phyloP scores from a whole-genome alignment of 2,797 vertebrate genomes.

The Ctenopoma multispine region DNA sequence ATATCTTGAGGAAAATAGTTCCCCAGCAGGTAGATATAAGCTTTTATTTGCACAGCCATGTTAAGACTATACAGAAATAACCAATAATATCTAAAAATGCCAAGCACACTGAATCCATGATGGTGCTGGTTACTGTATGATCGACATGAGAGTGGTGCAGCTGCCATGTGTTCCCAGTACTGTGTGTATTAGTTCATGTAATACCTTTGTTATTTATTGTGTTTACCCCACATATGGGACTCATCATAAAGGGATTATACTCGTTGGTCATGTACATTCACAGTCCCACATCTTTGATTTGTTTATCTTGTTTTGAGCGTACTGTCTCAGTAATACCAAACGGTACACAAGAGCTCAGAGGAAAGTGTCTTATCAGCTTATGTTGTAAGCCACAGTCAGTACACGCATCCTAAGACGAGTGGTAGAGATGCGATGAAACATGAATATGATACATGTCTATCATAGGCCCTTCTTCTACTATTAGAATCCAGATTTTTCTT shows the following conservation, averaged over 20 bases:
- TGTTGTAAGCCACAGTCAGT: no score
- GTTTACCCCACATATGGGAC: background rate
- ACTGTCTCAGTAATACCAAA: background rate
- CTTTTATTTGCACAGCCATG: background rate
- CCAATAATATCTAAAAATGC: background rate
- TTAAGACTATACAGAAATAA: background rate
- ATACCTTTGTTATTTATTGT: constrained; percentile 1
- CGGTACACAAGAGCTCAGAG: background rate
- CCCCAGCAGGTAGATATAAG: background rate
- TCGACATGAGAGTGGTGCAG: background rate
- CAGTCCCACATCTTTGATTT: constrained; percentile 6
- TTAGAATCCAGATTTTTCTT: no score
- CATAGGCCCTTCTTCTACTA: no score
- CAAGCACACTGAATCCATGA: background rate
- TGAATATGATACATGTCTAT: no score
- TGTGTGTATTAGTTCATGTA: background rate
- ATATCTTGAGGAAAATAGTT: no score
- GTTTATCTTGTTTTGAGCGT: background rate
- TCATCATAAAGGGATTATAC: constrained; percentile 3
- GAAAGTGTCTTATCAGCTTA: background rate
- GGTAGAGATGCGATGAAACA: no score
- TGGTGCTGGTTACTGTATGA: background rate
- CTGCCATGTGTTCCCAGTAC: background rate
- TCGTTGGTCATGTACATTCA: background rate
- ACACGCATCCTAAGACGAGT: no score